phyloP scores from a whole-genome alignment of 2,113 vertebrate species.

The Monarcha castaneiventris region DNA sequence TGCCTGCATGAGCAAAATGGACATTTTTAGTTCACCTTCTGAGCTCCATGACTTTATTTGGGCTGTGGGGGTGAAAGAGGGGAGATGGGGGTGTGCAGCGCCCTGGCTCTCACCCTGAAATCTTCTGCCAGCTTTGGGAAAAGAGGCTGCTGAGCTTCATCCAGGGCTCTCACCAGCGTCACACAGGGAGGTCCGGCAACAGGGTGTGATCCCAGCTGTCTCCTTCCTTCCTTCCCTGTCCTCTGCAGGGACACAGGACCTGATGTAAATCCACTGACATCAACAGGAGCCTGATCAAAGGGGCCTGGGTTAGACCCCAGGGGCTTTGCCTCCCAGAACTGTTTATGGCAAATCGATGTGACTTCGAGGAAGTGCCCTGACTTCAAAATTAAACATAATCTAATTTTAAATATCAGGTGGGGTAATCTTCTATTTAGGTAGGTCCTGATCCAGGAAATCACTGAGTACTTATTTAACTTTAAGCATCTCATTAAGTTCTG shows the following conservation, averaged over 20 bases:
- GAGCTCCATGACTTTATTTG: not conserved
- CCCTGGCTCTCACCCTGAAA: not conserved
- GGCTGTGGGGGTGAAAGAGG: not conserved
- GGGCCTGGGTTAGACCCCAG: not conserved
- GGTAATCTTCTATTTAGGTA: constrained; percentile 9
- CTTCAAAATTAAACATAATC: not conserved
- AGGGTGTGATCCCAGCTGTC: not conserved
- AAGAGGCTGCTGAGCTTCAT: not conserved
- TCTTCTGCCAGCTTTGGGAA: not conserved
- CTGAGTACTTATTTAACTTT: not conserved
- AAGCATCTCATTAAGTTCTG: not conserved
- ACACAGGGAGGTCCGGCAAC: not conserved
- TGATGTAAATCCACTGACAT: not conserved
- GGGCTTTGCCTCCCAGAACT: not conserved
- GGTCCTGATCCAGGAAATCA: constrained; percentile 51
- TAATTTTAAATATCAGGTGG: constrained; percentile 19
- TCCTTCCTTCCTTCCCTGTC: not conserved
- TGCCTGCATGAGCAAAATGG: not conserved
- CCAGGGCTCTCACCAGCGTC: not conserved
- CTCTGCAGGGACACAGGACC: not conserved
- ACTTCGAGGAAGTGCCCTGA: not conserved
- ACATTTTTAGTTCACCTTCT: not conserved
- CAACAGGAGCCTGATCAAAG: not conserved
- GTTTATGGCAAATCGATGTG: not conserved
- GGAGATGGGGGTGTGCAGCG: not conserved